Conservation (phyloP, 2,888 invertebrate genomes). For the Drymonia ruficornis region DNA sequence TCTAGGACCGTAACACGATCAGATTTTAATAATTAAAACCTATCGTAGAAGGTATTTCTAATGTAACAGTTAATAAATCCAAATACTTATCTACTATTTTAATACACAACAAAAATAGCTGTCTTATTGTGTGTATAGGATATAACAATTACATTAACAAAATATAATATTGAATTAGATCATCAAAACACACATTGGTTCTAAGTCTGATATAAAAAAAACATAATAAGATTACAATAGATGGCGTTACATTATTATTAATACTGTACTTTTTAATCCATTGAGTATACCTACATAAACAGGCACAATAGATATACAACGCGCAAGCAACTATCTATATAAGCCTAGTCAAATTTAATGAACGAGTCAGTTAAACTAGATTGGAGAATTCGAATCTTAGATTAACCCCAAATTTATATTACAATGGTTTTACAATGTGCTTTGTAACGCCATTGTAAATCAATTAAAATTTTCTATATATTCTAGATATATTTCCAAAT, state of each 20-base stretch:
- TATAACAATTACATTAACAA: constrained; percentile 29
- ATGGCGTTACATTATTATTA: constrained; percentile 7
- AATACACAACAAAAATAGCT: constrained; percentile 27
- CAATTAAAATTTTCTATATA: too few relatives aligned
- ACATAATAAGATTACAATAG: constrained; percentile 10
- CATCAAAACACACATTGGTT: constrained; percentile 13
- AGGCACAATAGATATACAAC: too few relatives aligned
- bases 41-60: constrained; percentile 26
- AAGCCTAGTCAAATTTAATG: neutral
- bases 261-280: neutral
- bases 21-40: constrained; percentile 33
- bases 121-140: constrained; percentile 21
- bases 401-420: too few relatives aligned
- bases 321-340: neutral
- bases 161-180: constrained; percentile 12
- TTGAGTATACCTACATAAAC: too few relatives aligned
- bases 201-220: constrained; percentile 14
- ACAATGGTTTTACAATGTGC: too few relatives aligned
- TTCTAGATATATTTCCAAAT: too few relatives aligned
- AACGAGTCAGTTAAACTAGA: too few relatives aligned
- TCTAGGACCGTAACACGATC: constrained; percentile 59
- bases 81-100: constrained; percentile 24
- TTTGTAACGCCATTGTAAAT: too few relatives aligned
- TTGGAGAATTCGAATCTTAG: too few relatives aligned
- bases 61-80: constrained; percentile 25